Percentiles rank a stretch among this genome's conserved stretches.
Conservation (phyloP, 2,888 invertebrate genomes). For the Quadriops clusia region DNA sequence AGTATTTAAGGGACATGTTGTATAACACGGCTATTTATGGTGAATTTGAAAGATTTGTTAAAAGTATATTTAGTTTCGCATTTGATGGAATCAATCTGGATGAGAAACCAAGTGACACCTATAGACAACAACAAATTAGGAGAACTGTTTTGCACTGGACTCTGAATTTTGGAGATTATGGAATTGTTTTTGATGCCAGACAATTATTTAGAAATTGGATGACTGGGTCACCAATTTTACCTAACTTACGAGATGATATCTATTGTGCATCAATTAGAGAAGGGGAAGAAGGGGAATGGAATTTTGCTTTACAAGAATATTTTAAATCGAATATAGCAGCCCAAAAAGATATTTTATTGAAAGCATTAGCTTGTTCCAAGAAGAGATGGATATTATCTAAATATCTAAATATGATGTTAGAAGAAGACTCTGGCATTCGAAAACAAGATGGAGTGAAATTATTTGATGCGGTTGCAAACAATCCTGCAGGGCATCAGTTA, state of each 20-base stretch:
- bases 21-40: constrained; percentile 47
- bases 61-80: constrained; percentile 36
- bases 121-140: constrained; percentile 43
- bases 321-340: constrained; percentile 40
- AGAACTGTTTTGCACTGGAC: constrained; percentile 45
- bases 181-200: constrained; percentile 40
- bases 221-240: constrained; percentile 41
- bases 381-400: constrained; percentile 37
- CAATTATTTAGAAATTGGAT: constrained; percentile 39
- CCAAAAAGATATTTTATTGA: constrained; percentile 49
- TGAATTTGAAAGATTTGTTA: constrained; percentile 41
- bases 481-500: constrained; percentile 45
- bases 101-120: constrained; percentile 37
- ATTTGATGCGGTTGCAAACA: constrained; percentile 45
- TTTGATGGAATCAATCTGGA: constrained; percentile 41
- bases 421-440: constrained; percentile 40
- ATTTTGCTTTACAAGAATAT: constrained; percentile 48
- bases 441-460: constrained; percentile 50
- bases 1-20: constrained; percentile 46
- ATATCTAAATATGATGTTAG: constrained; percentile 24
- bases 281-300: constrained; percentile 55
- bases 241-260: constrained; percentile 48
- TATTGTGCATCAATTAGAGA: constrained; percentile 54
- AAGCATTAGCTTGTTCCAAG: constrained; percentile 43
- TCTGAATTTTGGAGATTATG: constrained; percentile 41